Evolutionary conservation across 2,113 vertebrate species (phyloP).

Genomic region (Anolis sagrei): DNA sequence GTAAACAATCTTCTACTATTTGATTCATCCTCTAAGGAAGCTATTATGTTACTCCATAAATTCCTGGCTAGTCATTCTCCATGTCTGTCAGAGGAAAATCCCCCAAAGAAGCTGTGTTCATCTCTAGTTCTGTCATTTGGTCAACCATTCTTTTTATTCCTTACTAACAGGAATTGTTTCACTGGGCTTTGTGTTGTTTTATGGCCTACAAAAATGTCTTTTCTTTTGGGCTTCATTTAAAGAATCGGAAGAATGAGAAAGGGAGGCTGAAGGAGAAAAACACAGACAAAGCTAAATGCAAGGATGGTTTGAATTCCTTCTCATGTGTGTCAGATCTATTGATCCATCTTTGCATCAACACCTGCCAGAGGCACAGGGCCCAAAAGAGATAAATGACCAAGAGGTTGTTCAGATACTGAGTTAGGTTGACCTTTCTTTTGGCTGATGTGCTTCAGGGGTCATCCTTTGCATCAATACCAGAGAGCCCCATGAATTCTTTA

Average conservation of each 20-base stretch:
- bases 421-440: background rate
- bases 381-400: background rate
- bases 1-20: background rate
- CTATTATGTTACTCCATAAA: background rate
- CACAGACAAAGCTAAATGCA: background rate
- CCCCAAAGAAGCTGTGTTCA: background rate
- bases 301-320: slow-evolving; percentile 1
- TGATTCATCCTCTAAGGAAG: background rate
- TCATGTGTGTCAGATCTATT: background rate
- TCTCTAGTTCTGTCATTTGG: background rate
- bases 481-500: background rate
- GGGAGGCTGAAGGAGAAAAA: background rate
- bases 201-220: rapidly evolving
- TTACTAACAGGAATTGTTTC: background rate
- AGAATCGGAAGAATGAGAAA: background rate
- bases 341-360: background rate
- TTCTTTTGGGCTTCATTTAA: background rate
- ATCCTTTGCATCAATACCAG: background rate
- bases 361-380: background rate
- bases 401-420: background rate
- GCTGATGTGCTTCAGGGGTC: background rate
- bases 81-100: background rate
- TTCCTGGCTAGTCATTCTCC: background rate
- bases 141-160: background rate
- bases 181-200: background rate